phyloP scores from a whole-genome alignment of 2,113 vertebrate species.

The Trinectes maculatus region DNA sequence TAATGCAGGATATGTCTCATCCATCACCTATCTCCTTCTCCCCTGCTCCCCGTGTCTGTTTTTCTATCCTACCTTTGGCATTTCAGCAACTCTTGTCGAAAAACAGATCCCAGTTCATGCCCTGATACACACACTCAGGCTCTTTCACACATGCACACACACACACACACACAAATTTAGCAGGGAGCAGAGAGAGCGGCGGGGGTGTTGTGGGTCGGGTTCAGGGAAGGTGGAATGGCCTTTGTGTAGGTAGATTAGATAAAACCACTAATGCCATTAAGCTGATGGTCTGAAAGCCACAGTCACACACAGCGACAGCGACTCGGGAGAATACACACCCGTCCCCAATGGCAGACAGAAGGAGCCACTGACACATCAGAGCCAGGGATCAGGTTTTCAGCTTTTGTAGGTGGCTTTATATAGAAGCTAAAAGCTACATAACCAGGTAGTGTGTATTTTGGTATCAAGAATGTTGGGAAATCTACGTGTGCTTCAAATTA shows the following conservation, averaged over 20 bases:
- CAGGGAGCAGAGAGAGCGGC: neutral
- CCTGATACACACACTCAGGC: slow-evolving; percentile 51
- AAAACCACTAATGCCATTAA: slow-evolving; percentile 75
- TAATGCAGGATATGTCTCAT: slow-evolving; percentile 39
- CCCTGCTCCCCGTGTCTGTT: slow-evolving; percentile 19
- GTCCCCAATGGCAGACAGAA: slow-evolving; percentile 62
- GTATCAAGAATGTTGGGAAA: slow-evolving; percentile 54
- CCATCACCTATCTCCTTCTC: slow-evolving; percentile 39
- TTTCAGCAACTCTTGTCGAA: slow-evolving; percentile 54
- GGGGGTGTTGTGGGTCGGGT: slow-evolving; percentile 42
- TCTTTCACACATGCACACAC: slow-evolving; percentile 34
- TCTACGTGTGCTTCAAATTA: slow-evolving; percentile 36
- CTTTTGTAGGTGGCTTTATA: slow-evolving; percentile 65
- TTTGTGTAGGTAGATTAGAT: slow-evolving; percentile 74
- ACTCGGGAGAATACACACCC: slow-evolving; percentile 65
- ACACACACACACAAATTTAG: slow-evolving; percentile 34
- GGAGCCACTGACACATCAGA: slow-evolving; percentile 73
- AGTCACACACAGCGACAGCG: slow-evolving; percentile 61
- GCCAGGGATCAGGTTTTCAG: slow-evolving; percentile 67
- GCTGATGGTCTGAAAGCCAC: slow-evolving; percentile 71
- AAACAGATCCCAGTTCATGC: slow-evolving; percentile 62
- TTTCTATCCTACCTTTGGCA: slow-evolving; percentile 24
- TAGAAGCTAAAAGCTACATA: slow-evolving; percentile 69
- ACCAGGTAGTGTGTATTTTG: slow-evolving; percentile 65
- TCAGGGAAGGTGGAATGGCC: slow-evolving; percentile 44